Conservation (phyloP, 2,888 invertebrate genomes). For the Drosophila limbata region DNA sequence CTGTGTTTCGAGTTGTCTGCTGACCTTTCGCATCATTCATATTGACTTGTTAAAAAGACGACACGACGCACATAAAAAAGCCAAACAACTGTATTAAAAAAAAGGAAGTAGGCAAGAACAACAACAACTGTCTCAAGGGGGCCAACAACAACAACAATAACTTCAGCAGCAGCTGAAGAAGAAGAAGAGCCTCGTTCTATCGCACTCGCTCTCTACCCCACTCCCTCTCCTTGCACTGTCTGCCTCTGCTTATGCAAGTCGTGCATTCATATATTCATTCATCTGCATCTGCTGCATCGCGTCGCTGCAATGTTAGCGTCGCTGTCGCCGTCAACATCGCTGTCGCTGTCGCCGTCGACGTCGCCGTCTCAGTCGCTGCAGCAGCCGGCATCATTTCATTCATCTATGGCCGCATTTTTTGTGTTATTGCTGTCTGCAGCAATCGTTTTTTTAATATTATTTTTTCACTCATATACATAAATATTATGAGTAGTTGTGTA, state of each 20-base stretch:
- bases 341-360: not conserved
- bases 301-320: slow-evolving; percentile 23
- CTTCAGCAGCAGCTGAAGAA: slow-evolving; percentile 19
- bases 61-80: slow-evolving; percentile 56
- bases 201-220: slow-evolving; percentile 17
- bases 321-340: slow-evolving; percentile 7
- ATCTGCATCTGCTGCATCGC: slow-evolving; percentile 50
- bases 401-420: slow-evolving; percentile 72
- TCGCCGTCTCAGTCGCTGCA: slow-evolving; percentile 13
- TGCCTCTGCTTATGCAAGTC: slow-evolving; percentile 62
- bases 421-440: slow-evolving; percentile 53
- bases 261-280: slow-evolving; percentile 73
- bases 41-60: slow-evolving; percentile 76
- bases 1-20: slow-evolving; percentile 63
- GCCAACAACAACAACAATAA: slow-evolving; percentile 28
- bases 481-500: slow-evolving; percentile 35
- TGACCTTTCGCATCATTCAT: slow-evolving; percentile 77
- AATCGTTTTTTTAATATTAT: slow-evolving; percentile 21
- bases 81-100: slow-evolving; percentile 41
- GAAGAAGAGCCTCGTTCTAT: slow-evolving; percentile 18
- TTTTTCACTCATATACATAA: slow-evolving; percentile 22
- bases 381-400: slow-evolving; percentile 64
- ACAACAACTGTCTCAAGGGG: slow-evolving; percentile 65
- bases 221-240: slow-evolving; percentile 23
- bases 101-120: slow-evolving; percentile 52